These are phyloP conservation scores for Synergus umbraculus DNA, from an alignment of 2,888 invertebrate genomes.

Conservation along the genomic window DNA sequence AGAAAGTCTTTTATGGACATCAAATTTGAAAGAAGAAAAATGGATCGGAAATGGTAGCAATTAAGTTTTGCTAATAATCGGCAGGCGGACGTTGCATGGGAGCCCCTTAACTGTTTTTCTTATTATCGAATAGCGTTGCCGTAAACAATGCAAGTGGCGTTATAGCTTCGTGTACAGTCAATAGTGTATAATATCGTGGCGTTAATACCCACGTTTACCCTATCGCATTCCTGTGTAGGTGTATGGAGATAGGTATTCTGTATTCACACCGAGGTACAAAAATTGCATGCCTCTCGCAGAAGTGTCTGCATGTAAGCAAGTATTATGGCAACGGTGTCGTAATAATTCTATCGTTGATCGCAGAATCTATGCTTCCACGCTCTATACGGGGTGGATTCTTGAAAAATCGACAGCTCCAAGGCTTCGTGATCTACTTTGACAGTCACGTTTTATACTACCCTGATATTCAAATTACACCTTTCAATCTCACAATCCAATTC, in stretches of 20 bases:
- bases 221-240: conserved; percentile 37
- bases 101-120: conserved; percentile 25
- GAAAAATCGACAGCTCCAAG: conserved; percentile 22
- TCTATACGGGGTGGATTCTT: conserved; percentile 2
- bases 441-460: conserved; percentile 11
- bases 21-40: neutral
- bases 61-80: conserved; percentile 16
- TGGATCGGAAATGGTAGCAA: conserved; percentile 34
- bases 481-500: conserved; percentile 11
- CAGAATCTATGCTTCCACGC: conserved; percentile 32
- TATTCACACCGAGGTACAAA: conserved; percentile 30
- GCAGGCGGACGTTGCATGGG: conserved; percentile 22
- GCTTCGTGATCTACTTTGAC: conserved; percentile 35
- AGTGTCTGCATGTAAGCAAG: conserved; percentile 15
- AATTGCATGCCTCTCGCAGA: conserved; percentile 41
- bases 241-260: conserved; percentile 21
- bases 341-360: conserved; percentile 44
- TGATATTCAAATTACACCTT: conserved; percentile 9
- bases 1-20: neutral
- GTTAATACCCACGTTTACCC: conserved; percentile 35
- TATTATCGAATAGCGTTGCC: conserved; percentile 35
- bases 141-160: conserved; percentile 40
- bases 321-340: conserved; percentile 34
- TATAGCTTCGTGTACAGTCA: neutral
- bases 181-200: conserved; percentile 23